phyloP scores from a whole-genome alignment of 2,113 vertebrate species.

The Hypanus sabinus region DNA sequence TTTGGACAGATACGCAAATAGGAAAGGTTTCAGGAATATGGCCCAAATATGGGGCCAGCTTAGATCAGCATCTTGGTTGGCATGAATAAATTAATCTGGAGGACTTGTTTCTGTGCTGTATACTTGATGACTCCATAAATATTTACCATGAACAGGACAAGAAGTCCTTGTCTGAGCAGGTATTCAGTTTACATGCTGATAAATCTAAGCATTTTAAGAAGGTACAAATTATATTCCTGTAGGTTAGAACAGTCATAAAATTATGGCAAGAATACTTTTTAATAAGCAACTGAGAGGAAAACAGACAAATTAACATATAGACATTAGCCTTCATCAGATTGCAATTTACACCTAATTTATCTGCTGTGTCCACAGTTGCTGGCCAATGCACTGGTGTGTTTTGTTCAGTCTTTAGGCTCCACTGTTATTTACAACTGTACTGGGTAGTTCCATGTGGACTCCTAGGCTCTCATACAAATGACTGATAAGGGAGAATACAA shows the following conservation, averaged over 20 bases:
- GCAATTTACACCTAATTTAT: background rate
- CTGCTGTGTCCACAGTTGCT: background rate
- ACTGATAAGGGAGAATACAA: too few relatives aligned
- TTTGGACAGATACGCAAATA: too few relatives aligned
- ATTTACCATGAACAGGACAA: background rate
- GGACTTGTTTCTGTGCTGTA: too few relatives aligned
- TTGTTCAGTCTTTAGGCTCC: background rate
- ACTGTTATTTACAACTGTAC: background rate
- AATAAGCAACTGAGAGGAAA: background rate
- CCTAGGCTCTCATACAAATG: too few relatives aligned
- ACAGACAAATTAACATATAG: background rate
- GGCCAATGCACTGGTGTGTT: background rate
- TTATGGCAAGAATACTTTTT: background rate
- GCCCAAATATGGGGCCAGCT: too few relatives aligned
- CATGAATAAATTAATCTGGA: too few relatives aligned
- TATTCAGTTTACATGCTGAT: background rate
- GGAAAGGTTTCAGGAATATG: too few relatives aligned
- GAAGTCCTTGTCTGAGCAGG: background rate
- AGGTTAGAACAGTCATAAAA: background rate
- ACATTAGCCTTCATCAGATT: background rate
- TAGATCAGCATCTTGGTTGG: too few relatives aligned
- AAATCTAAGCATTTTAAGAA: background rate
- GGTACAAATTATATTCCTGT: background rate
- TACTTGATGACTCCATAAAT: background rate
- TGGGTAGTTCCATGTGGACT: too few relatives aligned